A percentile compares a stretch with the other conserved stretches of the same genome.
phyloP scores from a whole-genome alignment of 2,113 vertebrate species.

The Chunga burmeisteri region DNA sequence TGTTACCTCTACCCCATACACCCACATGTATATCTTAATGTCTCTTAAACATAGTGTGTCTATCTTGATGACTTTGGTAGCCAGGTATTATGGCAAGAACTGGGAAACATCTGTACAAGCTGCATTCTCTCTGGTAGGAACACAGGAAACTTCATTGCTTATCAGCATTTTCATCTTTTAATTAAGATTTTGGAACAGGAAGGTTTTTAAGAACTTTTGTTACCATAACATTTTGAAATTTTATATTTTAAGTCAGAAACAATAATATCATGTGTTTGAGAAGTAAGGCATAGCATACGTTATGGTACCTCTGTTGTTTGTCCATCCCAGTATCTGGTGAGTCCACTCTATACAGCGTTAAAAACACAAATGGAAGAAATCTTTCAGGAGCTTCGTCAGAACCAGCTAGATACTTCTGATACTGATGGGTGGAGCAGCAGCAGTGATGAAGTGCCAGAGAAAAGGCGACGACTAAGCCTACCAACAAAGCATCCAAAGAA shows the following conservation, averaged over 20 bases:
- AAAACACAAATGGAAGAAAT: conserved; percentile 76
- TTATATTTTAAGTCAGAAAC: neutral
- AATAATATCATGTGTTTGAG: neutral
- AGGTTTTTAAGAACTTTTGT: neutral
- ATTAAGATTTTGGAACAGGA: neutral
- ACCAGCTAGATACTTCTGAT: conserved; percentile 49
- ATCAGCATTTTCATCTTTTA: neutral
- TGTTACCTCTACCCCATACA: neutral
- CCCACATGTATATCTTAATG: neutral
- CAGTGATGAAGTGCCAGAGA: conserved; percentile 74
- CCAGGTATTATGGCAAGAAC: neutral
- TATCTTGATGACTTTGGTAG: neutral
- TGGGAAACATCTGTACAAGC: neutral
- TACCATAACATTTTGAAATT: neutral
- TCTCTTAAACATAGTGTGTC: neutral
- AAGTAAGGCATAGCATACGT: neutral
- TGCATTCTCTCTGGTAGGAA: neutral
- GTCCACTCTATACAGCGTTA: conserved; percentile 82
- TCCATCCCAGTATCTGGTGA: conserved; percentile 81
- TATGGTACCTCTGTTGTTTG: neutral
- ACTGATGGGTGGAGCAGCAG: conserved; percentile 57
- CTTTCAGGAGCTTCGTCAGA: conserved; percentile 56
- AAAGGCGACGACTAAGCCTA: conserved; percentile 72
- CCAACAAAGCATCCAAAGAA: conserved; percentile 54
- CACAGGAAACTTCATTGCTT: neutral